phyloP scores from a whole-genome alignment of 2,888 invertebrate genomes.

The Acronicta psi region DNA sequence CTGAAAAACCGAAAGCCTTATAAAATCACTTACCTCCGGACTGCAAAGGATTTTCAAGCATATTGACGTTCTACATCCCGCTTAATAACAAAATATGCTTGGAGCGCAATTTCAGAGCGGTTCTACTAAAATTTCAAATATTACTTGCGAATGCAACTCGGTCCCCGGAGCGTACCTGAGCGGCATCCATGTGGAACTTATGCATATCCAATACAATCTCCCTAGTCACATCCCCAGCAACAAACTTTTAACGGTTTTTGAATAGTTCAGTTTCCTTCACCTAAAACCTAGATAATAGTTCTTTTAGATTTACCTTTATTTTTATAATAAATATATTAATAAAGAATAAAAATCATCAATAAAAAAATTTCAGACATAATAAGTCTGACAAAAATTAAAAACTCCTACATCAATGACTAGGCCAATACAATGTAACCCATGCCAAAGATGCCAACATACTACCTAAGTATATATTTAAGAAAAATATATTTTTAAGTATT shows the following conservation, averaged over 20 bases:
- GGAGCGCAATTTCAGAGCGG: constrained; percentile 40
- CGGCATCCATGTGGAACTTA: constrained; percentile 60
- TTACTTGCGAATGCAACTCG: constrained; percentile 55
- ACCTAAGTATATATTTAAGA: no score
- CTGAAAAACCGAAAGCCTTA: background rate
- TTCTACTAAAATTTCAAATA: constrained; percentile 55
- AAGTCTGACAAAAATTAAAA: no score
- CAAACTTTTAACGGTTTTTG: constrained; percentile 48
- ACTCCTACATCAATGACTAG: no score
- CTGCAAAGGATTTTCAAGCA: constrained; percentile 10
- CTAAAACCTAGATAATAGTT: background rate
- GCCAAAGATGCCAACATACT: no score
- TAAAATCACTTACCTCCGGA: constrained; percentile 9
- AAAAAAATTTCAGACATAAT: no score
- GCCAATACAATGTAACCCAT: no score
- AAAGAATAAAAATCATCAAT: no score
- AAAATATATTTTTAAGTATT: no score
- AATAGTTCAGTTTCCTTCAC: constrained; percentile 34
- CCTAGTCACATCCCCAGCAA: constrained; percentile 26
- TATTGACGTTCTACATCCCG: constrained; percentile 36
- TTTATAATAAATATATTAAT: no score
- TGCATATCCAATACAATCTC: constrained; percentile 68
- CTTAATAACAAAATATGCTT: constrained; percentile 38
- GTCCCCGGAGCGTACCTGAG: constrained; percentile 60
- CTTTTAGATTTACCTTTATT: no score